Evolutionary conservation across 2,888 invertebrate genomes (phyloP).

Genomic region (Drosophila lacicola): DNA sequence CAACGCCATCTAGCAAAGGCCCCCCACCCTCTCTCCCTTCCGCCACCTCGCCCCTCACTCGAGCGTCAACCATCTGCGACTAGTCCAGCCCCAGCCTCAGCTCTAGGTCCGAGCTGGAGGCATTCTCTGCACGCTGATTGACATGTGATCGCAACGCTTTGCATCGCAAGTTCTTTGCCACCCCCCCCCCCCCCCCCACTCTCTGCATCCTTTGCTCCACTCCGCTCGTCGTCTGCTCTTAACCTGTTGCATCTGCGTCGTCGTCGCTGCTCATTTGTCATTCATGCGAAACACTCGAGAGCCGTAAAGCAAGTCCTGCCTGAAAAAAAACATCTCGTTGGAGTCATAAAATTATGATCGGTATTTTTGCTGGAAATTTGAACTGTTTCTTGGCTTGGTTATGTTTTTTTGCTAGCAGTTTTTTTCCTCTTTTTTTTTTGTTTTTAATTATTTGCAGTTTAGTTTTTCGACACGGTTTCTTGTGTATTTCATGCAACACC

Average conservation of each 20-base stretch:
- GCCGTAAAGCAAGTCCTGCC: constrained; percentile 70
- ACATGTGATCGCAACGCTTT: constrained; percentile 72
- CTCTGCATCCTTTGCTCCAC: neutral
- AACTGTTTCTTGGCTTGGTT: constrained; percentile 42
- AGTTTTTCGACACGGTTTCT: constrained; percentile 71
- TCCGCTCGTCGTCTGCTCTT: constrained; percentile 12
- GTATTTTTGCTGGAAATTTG: constrained; percentile 72
- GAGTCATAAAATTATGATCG: constrained; percentile 76
- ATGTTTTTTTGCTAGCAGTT: constrained; percentile 44
- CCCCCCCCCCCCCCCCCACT: neutral
- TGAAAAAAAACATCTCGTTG: constrained; percentile 31
- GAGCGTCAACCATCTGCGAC: no score
- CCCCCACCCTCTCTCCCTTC: constrained; percentile 3
- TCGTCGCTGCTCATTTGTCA: constrained; percentile 77
- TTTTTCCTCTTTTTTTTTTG: neutral
- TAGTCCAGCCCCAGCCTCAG: constrained; percentile 1
- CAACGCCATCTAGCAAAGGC: constrained; percentile 68
- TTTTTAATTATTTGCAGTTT: constrained; percentile 62
- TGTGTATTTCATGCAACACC: constrained; percentile 79
- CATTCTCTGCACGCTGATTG: constrained; percentile 63
- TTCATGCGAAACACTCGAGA: constrained; percentile 75
- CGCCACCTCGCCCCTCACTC: constrained; percentile 9
- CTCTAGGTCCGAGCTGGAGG: constrained; percentile 38
- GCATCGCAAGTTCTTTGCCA: constrained; percentile 59
- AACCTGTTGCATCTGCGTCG: constrained; percentile 69